phyloP scores from a whole-genome alignment of 2,797 vertebrate species.

The Mus caroli region DNA sequence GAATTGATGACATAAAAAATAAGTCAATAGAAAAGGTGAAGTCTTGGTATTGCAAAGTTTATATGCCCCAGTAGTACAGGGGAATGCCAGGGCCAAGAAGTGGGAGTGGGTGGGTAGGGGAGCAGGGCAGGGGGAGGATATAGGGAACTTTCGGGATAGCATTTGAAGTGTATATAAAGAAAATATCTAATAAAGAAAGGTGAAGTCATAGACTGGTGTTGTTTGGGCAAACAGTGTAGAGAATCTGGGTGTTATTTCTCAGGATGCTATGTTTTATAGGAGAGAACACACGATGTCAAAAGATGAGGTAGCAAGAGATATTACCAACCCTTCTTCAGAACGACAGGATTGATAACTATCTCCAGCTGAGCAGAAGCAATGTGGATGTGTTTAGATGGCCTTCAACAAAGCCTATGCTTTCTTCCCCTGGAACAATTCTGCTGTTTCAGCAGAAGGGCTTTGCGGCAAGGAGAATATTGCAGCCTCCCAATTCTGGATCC shows the following conservation, averaged over 20 bases:
- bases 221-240: not conserved
- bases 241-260: conserved; percentile 12
- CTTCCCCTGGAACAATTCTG: conserved; percentile 42
- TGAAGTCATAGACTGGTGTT: not conserved
- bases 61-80: no score
- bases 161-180: no score
- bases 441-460: conserved; percentile 51
- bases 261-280: conserved; percentile 14
- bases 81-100: no score
- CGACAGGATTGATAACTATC: conserved; percentile 65
- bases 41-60: not conserved
- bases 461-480: conserved; percentile 62
- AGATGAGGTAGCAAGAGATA: conserved; percentile 45
- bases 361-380: conserved; percentile 62
- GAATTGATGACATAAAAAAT: conserved; percentile 27
- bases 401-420: conserved; percentile 60
- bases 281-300: conserved; percentile 65
- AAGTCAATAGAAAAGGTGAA: not conserved
- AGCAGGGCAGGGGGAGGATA: no score
- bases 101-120: no score
- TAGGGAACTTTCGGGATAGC: no score
- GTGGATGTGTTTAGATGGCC: conserved; percentile 55
- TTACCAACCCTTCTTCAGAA: conserved; percentile 60
- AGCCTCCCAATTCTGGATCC: not conserved
- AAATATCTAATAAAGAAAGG: not conserved